These are phyloP conservation scores for Catocala fraxini DNA, from an alignment of 2,888 invertebrate species.

Conservation along the genomic window DNA sequence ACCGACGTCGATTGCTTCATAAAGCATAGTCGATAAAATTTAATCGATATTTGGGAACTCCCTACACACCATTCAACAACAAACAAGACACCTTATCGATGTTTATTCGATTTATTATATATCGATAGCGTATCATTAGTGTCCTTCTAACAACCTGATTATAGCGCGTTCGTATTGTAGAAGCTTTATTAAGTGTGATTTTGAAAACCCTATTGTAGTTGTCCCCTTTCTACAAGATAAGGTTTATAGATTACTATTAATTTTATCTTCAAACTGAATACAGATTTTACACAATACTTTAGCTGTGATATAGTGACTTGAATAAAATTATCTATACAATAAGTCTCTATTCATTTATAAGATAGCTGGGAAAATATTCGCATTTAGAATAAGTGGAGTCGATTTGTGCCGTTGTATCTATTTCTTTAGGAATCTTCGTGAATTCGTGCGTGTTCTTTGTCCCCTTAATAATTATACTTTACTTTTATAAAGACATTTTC, in stretches of 20 bases:
- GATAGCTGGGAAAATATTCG: no score
- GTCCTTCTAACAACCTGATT: slow-evolving; percentile 20
- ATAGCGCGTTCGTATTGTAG: slow-evolving; percentile 15
- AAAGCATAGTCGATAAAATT: background rate
- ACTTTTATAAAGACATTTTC: no score
- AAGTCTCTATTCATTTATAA: no score
- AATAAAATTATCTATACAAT: no score
- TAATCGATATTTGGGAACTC: background rate
- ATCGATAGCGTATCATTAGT: slow-evolving; percentile 36
- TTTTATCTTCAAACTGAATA: background rate
- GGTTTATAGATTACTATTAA: slow-evolving; percentile 14
- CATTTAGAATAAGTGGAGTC: no score
- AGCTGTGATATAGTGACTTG: background rate
- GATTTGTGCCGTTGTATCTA: no score
- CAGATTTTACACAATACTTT: background rate
- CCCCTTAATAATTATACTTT: no score
- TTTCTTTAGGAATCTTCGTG: no score
- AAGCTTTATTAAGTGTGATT: slow-evolving; percentile 23
- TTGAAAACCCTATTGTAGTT: slow-evolving; percentile 25
- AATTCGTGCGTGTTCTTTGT: no score
- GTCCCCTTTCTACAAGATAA: slow-evolving; percentile 28
- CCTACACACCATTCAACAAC: slow-evolving; percentile 20
- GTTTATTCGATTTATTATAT: slow-evolving; percentile 41
- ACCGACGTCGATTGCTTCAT: no score
- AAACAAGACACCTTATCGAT: slow-evolving; percentile 35